Percentiles rank a stretch among this genome's conserved stretches.
These are phyloP conservation scores for Gobiocypris rarus DNA, from an alignment of 2,113 vertebrate genomes.

Conservation along the genomic window DNA sequence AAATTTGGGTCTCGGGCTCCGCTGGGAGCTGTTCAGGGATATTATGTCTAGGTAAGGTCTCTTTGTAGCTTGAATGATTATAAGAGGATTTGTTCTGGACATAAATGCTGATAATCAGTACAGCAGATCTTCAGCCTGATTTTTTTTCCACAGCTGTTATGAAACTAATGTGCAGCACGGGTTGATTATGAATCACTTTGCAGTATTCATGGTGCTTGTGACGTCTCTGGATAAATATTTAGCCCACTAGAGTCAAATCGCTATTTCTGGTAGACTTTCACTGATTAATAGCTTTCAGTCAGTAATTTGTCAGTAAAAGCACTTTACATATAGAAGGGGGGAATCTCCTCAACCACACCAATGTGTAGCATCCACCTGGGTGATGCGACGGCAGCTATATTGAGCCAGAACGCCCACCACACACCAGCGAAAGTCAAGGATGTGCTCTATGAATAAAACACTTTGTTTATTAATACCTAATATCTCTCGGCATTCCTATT, in stretches of 20 bases:
- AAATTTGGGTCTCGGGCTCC: constrained; percentile 42
- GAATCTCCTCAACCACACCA: too few relatives aligned
- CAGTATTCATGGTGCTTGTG: background rate
- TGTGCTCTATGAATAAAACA: background rate
- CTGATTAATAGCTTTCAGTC: constrained; percentile 12
- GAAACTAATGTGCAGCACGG: background rate
- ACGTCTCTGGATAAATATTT: background rate
- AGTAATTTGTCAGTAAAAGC: too few relatives aligned
- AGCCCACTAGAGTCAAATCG: background rate
- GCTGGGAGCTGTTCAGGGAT: constrained; percentile 31
- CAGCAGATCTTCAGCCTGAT: constrained; percentile 5
- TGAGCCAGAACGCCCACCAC: too few relatives aligned
- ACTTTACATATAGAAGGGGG: too few relatives aligned
- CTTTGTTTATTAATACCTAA: background rate
- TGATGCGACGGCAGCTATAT: too few relatives aligned
- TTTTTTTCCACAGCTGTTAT: constrained; percentile 7
- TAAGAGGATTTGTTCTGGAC: constrained; percentile 39
- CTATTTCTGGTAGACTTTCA: background rate
- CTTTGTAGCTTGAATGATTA: constrained; percentile 9
- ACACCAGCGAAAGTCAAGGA: background rate
- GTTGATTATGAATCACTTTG: background rate
- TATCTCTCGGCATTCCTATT: background rate
- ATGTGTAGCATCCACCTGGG: too few relatives aligned
- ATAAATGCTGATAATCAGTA: constrained; percentile 22
- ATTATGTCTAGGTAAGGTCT: constrained; percentile 29